A percentile compares a stretch with the other conserved stretches of the same genome.
phyloP scores from a whole-genome alignment of 2,888 invertebrate genomes.

The Protophormia terraenovae region DNA sequence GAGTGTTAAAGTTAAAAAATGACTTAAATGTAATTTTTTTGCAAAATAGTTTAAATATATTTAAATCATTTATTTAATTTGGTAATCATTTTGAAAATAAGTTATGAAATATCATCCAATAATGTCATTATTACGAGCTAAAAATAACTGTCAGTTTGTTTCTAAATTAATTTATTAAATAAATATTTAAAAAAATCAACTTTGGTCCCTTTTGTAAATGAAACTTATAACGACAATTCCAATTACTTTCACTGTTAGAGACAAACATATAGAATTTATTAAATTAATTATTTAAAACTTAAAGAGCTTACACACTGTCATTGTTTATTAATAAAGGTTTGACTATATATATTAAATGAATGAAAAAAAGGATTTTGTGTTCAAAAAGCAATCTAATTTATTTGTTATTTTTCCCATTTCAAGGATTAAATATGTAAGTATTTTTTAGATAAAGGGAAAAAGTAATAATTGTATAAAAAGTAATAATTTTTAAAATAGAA shows the following conservation, averaged over 20 bases:
- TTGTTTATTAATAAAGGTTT: background rate
- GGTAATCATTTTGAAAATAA: too few species aligned
- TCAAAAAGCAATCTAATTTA: background rate
- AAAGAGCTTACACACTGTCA: background rate
- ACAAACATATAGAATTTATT: background rate
- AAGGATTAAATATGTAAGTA: too few species aligned
- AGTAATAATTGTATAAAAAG: background rate
- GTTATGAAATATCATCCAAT: too few species aligned
- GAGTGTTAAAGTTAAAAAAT: background rate
- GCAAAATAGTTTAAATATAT: too few species aligned
- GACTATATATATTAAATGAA: background rate
- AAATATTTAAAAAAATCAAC: too few species aligned
- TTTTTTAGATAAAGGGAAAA: background rate
- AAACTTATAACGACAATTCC: background rate
- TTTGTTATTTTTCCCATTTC: background rate
- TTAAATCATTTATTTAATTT: too few species aligned
- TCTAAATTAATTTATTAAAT: too few species aligned
- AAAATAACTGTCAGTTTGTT: too few species aligned
- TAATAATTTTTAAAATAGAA: background rate
- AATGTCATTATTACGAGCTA: too few species aligned
- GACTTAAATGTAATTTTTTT: too few species aligned
- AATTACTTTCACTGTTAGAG: background rate
- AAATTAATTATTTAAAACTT: conserved; percentile 20
- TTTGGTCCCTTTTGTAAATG: background rate
- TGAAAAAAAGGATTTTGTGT: background rate